Evolutionary conservation across 2,888 invertebrate species (phyloP).

Genomic region (Luffia ferchaultella): DNA sequence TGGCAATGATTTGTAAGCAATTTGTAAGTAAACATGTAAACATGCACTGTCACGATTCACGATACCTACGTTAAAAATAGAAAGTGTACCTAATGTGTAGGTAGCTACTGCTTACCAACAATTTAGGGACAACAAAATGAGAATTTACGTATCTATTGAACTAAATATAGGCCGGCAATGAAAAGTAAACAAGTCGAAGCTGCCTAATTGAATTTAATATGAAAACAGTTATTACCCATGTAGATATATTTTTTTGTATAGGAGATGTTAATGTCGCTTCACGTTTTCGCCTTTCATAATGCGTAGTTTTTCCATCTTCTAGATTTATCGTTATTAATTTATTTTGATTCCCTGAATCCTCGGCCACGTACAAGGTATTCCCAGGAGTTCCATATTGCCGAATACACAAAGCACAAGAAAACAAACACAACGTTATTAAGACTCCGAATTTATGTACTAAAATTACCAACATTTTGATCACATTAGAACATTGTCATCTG

Average conservation of each 20-base stretch:
- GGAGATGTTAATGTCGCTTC: conserved; percentile 36
- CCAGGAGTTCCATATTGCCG: conserved; percentile 33
- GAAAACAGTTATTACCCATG: conserved; percentile 51
- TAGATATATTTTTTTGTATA: conserved; percentile 47
- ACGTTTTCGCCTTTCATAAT: conserved; percentile 39
- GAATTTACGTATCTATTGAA: too few species aligned
- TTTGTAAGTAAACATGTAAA: too few species aligned
- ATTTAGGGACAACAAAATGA: too few species aligned
- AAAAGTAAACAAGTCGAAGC: too few species aligned
- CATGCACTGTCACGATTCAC: too few species aligned
- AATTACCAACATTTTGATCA: conserved; percentile 53
- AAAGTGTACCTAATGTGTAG: too few species aligned
- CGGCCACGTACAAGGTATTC: conserved; percentile 43
- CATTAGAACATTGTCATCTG: conserved; percentile 28
- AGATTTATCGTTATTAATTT: conserved; percentile 1
- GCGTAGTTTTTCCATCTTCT: not conserved
- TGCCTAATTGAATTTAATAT: conserved; percentile 28
- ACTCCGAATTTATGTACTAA: conserved; percentile 38
- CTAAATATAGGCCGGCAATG: too few species aligned
- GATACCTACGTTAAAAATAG: too few species aligned
- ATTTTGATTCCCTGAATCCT: conserved; percentile 20
- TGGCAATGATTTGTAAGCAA: too few species aligned
- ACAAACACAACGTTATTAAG: conserved; percentile 32
- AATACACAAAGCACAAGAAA: conserved; percentile 31
- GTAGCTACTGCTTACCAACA: too few species aligned